phyloP scores from a whole-genome alignment of 2,113 vertebrate genomes.

The Neotoma lepida region DNA sequence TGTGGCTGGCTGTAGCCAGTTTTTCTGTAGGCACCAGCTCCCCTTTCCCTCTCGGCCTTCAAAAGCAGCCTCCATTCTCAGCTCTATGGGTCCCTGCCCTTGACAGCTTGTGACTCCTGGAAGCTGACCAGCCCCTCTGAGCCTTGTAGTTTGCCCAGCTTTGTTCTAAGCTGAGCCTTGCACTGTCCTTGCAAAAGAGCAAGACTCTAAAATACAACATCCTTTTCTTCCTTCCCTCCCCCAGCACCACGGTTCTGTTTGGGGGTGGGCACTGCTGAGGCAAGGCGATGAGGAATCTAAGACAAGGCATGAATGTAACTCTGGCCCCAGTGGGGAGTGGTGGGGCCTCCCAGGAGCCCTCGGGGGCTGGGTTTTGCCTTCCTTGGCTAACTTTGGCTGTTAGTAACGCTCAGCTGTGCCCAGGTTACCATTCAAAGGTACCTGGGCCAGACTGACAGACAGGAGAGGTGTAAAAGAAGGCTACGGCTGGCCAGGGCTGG shows the following conservation, averaged over 20 bases:
- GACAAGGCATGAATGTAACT: not conserved
- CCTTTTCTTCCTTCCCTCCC: not conserved
- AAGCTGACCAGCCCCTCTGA: not conserved
- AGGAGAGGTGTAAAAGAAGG: not conserved
- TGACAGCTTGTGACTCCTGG: not conserved
- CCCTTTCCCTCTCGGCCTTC: not conserved
- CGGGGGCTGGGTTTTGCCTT: not conserved
- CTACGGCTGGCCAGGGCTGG: not conserved
- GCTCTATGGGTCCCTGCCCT: not conserved
- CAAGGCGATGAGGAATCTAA: not conserved
- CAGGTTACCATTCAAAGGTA: not conserved
- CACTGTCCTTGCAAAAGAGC: not conserved
- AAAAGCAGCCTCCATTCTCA: not conserved
- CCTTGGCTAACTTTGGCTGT: not conserved
- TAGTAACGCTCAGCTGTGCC: not conserved
- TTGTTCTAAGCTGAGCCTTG: not conserved
- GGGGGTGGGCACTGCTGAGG: not conserved
- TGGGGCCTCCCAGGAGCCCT: not conserved
- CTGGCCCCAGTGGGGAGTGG: not conserved
- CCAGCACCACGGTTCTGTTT: not conserved
- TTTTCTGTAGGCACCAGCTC: not conserved
- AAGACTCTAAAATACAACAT: not conserved
- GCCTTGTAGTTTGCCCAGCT: not conserved
- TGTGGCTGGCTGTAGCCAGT: rapidly evolving
- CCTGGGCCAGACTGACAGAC: not conserved